phyloP scores from a whole-genome alignment of 2,113 vertebrate genomes.

The Vanacampus margaritifer region DNA sequence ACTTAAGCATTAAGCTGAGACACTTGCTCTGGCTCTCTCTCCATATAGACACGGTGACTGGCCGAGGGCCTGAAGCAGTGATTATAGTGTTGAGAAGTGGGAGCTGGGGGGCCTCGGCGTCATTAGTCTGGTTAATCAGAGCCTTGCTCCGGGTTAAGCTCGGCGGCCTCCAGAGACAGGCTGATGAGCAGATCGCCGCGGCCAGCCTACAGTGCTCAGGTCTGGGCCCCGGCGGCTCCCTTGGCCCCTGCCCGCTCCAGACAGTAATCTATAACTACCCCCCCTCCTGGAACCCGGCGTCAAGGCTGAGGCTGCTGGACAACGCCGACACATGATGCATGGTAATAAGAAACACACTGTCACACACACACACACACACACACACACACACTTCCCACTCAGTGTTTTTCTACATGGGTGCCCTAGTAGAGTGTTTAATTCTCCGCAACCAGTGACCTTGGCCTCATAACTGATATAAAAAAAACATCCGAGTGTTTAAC shows the following conservation, averaged over 20 bases:
- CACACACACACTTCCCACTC: constrained; percentile 42
- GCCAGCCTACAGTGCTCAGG: constrained; percentile 54
- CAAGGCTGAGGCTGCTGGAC: constrained; percentile 64
- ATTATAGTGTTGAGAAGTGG: constrained; percentile 69
- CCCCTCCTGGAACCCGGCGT: constrained; percentile 43
- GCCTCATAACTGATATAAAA: constrained; percentile 35
- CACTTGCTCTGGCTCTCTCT: constrained; percentile 25
- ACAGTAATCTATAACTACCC: constrained; percentile 70
- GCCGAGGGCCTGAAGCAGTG: constrained; percentile 66
- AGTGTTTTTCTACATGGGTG: constrained; percentile 24
- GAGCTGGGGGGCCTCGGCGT: constrained; percentile 59
- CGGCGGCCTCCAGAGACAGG: constrained; percentile 63
- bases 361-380: constrained; percentile 50
- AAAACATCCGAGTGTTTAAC: constrained; percentile 61
- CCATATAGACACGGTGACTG: constrained; percentile 45
- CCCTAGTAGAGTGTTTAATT: not conserved
- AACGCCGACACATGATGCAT: constrained; percentile 66
- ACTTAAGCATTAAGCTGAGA: constrained; percentile 62
- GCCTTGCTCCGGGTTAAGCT: constrained; percentile 71
- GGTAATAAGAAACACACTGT: constrained; percentile 61
- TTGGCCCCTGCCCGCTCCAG: constrained; percentile 55
- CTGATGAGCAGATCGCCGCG: constrained; percentile 69
- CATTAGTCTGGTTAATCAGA: constrained; percentile 76
- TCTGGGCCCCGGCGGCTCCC: constrained; percentile 54
- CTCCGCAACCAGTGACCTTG: constrained; percentile 51